phyloP scores from a whole-genome alignment of 2,113 vertebrate genomes.

The Ceratotherium simum region DNA sequence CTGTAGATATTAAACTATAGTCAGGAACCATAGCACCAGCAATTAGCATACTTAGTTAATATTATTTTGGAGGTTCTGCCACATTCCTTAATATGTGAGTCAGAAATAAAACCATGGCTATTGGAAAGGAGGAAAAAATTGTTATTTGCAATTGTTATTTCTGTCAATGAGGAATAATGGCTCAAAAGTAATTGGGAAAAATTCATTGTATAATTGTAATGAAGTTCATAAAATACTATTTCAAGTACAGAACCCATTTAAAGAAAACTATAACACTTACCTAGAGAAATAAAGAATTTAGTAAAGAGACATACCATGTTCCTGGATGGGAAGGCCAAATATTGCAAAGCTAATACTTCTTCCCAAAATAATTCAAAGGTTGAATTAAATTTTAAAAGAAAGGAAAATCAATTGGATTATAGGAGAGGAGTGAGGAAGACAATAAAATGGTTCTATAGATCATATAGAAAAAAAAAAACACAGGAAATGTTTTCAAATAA shows the following conservation, averaged over 20 bases:
- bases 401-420: neutral
- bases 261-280: neutral
- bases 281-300: conserved; percentile 51
- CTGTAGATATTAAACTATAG: neutral
- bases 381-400: conserved; percentile 42
- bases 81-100: neutral
- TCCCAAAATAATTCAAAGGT: conserved; percentile 50
- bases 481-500: neutral
- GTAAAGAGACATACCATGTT: neutral
- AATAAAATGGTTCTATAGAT: neutral
- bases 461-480: neutral
- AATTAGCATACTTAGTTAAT: neutral
- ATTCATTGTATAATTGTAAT: neutral
- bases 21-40: neutral
- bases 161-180: neutral
- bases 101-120: neutral
- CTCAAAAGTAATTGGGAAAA: conserved; percentile 27
- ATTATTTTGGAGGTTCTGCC: neutral
- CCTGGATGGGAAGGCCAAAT: neutral
- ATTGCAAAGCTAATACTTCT: conserved; percentile 11
- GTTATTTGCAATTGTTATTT: neutral
- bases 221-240: neutral
- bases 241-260: neutral
- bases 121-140: neutral
- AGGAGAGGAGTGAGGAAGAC: neutral